These are phyloP conservation scores for Promerops cafer DNA, from an alignment of 2,113 vertebrate genomes.

Conservation along the genomic window DNA sequence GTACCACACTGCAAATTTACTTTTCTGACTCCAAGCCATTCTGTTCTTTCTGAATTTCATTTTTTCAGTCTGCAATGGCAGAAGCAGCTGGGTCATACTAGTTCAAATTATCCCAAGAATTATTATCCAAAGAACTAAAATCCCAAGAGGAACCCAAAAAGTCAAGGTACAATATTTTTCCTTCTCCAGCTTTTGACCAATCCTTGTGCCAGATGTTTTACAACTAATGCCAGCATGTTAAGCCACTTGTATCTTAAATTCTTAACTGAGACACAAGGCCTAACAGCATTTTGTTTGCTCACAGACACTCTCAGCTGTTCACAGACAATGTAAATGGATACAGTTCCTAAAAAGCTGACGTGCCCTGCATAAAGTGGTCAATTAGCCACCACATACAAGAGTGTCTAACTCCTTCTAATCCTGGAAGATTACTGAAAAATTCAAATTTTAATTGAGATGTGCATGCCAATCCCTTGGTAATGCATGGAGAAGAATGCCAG, in stretches of 20 bases:
- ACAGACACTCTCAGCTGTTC: neutral
- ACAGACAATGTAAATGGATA: neutral
- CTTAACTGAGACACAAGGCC: neutral
- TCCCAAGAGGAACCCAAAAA: neutral
- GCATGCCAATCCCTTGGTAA: neutral
- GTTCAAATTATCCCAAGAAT: neutral
- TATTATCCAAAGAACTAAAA: neutral
- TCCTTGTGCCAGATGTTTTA: neutral
- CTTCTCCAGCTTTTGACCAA: neutral
- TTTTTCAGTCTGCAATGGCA: neutral
- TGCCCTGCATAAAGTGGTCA: neutral
- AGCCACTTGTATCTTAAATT: neutral
- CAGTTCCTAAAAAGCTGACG: neutral
- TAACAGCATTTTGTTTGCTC: neutral
- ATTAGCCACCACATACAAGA: neutral
- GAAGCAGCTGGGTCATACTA: neutral
- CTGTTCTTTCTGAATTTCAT: neutral
- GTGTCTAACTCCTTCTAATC: neutral
- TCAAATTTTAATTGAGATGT: neutral
- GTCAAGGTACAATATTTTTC: neutral
- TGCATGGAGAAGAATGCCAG: neutral
- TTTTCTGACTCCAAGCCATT: neutral
- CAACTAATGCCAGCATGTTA: neutral
- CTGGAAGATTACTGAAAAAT: neutral
- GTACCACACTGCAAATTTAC: neutral